Percentiles rank a stretch among this genome's conserved stretches.
Conservation (phyloP, 2,888 invertebrate genomes). For the Malthinus seriepunctatus region DNA sequence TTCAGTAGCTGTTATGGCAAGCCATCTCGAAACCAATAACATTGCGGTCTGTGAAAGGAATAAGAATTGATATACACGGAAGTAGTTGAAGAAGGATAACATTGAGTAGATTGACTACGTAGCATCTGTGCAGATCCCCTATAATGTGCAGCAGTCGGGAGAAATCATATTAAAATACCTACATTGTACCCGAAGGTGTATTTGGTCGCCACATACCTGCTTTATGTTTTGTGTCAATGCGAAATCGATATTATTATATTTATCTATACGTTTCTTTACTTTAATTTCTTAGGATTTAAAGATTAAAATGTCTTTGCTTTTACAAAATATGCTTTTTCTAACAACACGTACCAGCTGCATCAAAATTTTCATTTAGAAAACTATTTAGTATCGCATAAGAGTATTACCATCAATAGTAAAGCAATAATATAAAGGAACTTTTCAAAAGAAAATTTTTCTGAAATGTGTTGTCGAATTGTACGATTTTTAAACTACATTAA, state of each 20-base stretch:
- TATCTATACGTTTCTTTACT: slow-evolving; percentile 25
- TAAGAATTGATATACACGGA: slow-evolving; percentile 26
- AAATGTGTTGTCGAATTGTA: not conserved
- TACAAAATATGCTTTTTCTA: not conserved
- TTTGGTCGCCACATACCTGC: slow-evolving; percentile 50
- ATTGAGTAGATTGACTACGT: slow-evolving; percentile 47
- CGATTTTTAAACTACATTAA: slow-evolving; percentile 2
- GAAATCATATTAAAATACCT: slow-evolving; percentile 54
- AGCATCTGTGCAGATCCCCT: slow-evolving; percentile 55
- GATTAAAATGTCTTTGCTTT: not conserved
- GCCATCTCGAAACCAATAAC: slow-evolving; percentile 49
- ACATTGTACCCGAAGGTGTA: slow-evolving; percentile 51
- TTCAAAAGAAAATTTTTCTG: slow-evolving; percentile 3
- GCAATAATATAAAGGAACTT: not conserved
- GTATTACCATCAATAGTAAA: slow-evolving; percentile 2
- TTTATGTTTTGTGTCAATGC: slow-evolving; percentile 46
- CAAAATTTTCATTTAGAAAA: not conserved
- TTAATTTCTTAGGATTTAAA: slow-evolving; percentile 21
- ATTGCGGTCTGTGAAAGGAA: slow-evolving; percentile 36
- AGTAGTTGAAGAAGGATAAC: slow-evolving; percentile 30
- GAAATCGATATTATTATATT: slow-evolving; percentile 39
- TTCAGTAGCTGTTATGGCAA: slow-evolving; percentile 42
- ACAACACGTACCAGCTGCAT: not conserved
- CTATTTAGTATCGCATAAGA: not conserved
- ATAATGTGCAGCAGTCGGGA: slow-evolving; percentile 53